Evolutionary conservation across 2,797 vertebrate species (phyloP), one percentile per base, ranked within the genome.

Genomic region (Clarias platycephalus): DNA sequence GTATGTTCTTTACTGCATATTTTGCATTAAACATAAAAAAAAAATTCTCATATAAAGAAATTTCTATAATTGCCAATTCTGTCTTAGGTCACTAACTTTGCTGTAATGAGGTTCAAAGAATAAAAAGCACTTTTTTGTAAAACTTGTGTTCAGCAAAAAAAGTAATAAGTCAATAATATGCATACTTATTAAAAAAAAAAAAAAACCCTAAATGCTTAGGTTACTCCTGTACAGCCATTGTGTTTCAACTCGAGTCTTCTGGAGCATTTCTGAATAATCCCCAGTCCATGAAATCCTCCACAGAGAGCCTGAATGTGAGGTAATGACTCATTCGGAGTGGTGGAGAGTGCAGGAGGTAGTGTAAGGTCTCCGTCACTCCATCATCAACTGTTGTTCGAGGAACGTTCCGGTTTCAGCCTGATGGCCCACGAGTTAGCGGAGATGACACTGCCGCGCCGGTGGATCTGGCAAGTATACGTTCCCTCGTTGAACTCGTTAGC

Each of bases 401-500:
- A 80, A 44, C 5, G 84, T n/a, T 94, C 93, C 0, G 94, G 93
- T 83, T 95, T 95, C 68, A 96, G 91, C 0, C 93, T 92, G 83
- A 96, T 93, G 88, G 92, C 90, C 95, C 96, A 96, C 63, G 95
- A 95, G 89, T 94, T 95, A 37, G 94, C 93, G 0, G 94, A 94
- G 5, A 95, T 80, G 0, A 92, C 82, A 37, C 88, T 91, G 7
- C 92, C 93, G 0, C 90, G 92, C 0, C 91, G 92, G 67, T 92
- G 94, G 83, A 96, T 85, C 6, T 94, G 92, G 85, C 96, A 97
- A 78, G 95, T 95, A 89, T 97, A 96, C 0, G 94, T 92, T 15
- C 96, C 96, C 86, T 96, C 94, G 0, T 95, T 96, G 81, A 94
- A 94, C 88, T 95, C 93, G 1, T 95, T 95, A 74, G 95, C 95